Base-by-base conservation (phyloP, 2,797 vertebrate genomes). In the Myotis vivesi region DNA sequence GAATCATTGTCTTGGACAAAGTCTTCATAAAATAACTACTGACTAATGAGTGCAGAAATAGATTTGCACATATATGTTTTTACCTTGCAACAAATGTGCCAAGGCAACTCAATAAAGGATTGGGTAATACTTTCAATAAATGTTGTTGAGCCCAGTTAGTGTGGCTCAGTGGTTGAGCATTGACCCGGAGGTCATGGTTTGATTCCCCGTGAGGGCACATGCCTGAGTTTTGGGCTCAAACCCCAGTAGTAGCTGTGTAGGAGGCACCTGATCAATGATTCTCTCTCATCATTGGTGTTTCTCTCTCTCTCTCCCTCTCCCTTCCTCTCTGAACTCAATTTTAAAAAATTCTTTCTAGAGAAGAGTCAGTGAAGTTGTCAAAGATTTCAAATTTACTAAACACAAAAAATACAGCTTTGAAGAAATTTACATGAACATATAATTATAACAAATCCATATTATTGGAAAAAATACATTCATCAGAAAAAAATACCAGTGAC, bases 71-170 rank as follows among this genome's bases (percentile, higher is more conserved):
- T 75, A 69, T 9, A 38, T 46, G 5, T 75, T 92, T 94, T 77
- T 25, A 90, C 53, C 96, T 96, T 92, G 59, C 22, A 92, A 82
- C 23, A 89, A 87, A 84, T 8, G 3, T 38, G 7, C 4, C 22
- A 87, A 81, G 22, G 77, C 25, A 84, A 59, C 51, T 81, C 41
- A 92, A 28, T 5, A 17, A 22, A 44, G 28, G 49, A 92, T 93
- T 93, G 20, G 15, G 49, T 22, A 77, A 75, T n/a, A 73, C 28
- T 87, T 36, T 95, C 33, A 93, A 80, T 36, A 92, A 93, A 73
- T 53, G 11, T 2, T 64, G 7, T 8, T 59, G 53, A 55, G 53
- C 53, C 55, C 55, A 57, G 55, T 23, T 57, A 57, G 23, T 57
- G 23, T 57, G 23, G 55, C 23, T 57, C 23, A 57, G 55, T 25